Base-by-base conservation (phyloP, 2,113 vertebrate genomes). In the Dasypus novemcinctus region DNA sequence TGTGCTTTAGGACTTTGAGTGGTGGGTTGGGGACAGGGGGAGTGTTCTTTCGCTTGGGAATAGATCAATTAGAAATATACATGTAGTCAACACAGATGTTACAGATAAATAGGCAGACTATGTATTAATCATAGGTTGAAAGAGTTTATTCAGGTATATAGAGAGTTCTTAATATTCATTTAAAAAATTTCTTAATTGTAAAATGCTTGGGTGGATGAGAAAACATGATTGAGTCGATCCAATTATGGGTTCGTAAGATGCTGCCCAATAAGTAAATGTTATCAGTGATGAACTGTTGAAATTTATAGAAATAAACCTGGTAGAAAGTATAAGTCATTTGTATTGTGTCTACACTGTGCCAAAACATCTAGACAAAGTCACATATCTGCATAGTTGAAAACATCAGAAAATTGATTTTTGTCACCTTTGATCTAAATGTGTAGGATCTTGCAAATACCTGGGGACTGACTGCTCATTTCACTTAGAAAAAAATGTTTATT, bases 341-440 rank as follows among this genome's bases (percentile, higher is more conserved):
- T 23, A 31, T 85, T 81, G 31, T 92, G 59, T 95, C 90, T 91
- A 41, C 72, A 66, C 20, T 66, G 74, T 90, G n/a, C 41, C 61
- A 76, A 92, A 95, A 76, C 82, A 90, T 71, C 76, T 78, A 57
- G 20, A 74, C 59, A 81, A 93, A 87, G 78, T 83, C 20, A 95
- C 13, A 18, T 89, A 57, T 91, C 87, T 82, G 43, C 59, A 43
- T 93, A 91, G 74, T 93, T 96, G 81, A 20, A 95, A 74, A 82
- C 31, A 90, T 78, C 71, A 61, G 29, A 93, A 76, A 66, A 85
- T 63, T 59, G 46, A 71, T 87, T 78, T 52, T 92, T 85, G 71
- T 91, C 49, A 90, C 66, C 74, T 92, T 93, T 92, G 41, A 95
- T 69, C 81, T 92, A 90, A 89, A 33, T 95, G 57, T 89, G 43